phyloP scores from a whole-genome alignment of 2,113 vertebrate genomes.

The Noturus placidus region DNA sequence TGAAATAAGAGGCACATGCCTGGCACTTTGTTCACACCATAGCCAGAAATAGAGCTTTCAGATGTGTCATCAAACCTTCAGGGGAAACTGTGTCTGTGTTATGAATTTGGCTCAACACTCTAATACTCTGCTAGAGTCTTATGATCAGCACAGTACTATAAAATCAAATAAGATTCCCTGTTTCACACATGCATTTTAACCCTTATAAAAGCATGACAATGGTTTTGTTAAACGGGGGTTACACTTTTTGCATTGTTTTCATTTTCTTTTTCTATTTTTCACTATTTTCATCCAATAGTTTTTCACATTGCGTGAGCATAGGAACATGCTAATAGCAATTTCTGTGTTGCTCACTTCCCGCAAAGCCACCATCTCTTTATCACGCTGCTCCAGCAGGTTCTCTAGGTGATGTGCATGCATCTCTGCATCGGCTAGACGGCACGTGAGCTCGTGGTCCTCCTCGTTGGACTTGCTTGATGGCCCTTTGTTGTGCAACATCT shows the following conservation, averaged over 20 bases:
- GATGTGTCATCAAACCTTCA: conserved; percentile 50
- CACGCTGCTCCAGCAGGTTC: conserved; percentile 93
- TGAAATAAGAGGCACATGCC: conserved; percentile 62
- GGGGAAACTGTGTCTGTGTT: conserved; percentile 42
- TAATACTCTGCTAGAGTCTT: conserved; percentile 28
- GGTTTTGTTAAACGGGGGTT: not conserved
- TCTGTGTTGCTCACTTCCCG: conserved; percentile 81
- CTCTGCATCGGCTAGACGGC: conserved; percentile 92
- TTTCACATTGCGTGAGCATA: not conserved
- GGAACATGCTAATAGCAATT: not conserved
- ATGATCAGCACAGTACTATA: conserved; percentile 24
- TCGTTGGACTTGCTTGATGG: conserved; percentile 91
- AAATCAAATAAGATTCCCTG: conserved; percentile 36
- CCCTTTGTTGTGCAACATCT: conserved; percentile 98
- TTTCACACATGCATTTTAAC: conserved; percentile 8
- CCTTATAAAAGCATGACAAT: not conserved
- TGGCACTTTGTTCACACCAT: conserved; percentile 53
- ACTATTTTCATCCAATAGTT: not conserved
- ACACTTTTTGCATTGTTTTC: not conserved
- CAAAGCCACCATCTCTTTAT: conserved; percentile 86
- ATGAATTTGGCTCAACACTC: conserved; percentile 28
- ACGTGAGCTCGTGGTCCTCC: conserved; percentile 93
- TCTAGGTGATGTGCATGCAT: conserved; percentile 96
- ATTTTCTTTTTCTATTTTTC: not conserved
- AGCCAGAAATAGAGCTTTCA: conserved; percentile 53